These are phyloP conservation scores for Parelbella ahira DNA, from an alignment of 2,888 invertebrate species.

Conservation along the genomic window DNA sequence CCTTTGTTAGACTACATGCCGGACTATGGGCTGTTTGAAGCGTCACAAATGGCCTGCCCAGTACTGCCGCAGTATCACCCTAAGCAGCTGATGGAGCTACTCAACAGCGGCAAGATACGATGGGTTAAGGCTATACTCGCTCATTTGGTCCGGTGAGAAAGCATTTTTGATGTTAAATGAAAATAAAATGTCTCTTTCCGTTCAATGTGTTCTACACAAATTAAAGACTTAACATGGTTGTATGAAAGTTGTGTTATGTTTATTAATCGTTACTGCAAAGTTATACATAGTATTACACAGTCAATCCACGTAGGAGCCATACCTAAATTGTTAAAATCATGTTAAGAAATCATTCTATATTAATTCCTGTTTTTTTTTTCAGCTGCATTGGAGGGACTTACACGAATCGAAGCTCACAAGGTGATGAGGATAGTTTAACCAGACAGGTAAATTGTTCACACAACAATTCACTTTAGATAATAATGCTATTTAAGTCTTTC, in stretches of 20 bases:
- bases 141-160: slow-evolving; percentile 91
- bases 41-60: slow-evolving; percentile 97
- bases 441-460: slow-evolving; percentile 78
- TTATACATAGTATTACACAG: no score
- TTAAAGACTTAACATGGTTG: no score
- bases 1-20: slow-evolving; percentile 90
- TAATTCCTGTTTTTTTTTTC: not conserved
- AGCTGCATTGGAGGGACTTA: slow-evolving; percentile 84
- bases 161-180: no score
- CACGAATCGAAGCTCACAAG: slow-evolving; percentile 71
- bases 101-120: slow-evolving; percentile 98
- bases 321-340: no score
- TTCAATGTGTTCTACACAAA: no score
- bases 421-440: slow-evolving; percentile 82
- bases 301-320: no score
- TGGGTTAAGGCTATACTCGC: slow-evolving; percentile 99
- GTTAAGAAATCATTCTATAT: no score
- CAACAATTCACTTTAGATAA: no score
- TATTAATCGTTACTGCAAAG: no score
- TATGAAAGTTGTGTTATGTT: no score
- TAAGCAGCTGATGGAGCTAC: slow-evolving; percentile 97
- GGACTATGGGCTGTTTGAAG: slow-evolving; percentile 97
- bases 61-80: slow-evolving; percentile 99
- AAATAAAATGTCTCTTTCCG: no score
- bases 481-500: no score